Percentiles rank a stretch among this genome's conserved stretches.
Evolutionary conservation across 2,797 vertebrate genomes (phyloP).

Genomic region (Eulemur rubriventer): DNA sequence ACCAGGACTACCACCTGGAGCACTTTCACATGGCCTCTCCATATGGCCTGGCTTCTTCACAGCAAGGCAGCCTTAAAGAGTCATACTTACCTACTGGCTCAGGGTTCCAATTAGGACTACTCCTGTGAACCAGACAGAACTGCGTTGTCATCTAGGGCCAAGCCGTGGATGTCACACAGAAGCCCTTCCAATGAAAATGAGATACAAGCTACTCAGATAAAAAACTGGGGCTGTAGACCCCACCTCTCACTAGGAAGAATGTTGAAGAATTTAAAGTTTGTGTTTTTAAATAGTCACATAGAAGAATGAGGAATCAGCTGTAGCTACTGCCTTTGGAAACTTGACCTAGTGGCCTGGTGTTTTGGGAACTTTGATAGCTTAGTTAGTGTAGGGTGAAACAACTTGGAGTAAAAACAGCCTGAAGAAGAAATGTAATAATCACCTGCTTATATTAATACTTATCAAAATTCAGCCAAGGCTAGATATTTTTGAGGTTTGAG

Average conservation of each 20-base stretch:
- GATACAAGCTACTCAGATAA: neutral
- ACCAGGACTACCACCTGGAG: neutral
- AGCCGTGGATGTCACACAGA: neutral
- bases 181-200: neutral
- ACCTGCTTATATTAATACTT: neutral
- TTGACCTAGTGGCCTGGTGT: neutral
- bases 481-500: neutral
- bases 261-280: neutral
- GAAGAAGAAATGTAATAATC: slow-evolving; percentile 18
- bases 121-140: neutral
- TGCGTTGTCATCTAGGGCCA: neutral
- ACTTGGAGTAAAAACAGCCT: slow-evolving; percentile 13
- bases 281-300: neutral
- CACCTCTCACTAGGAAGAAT: neutral
- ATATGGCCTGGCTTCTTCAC: neutral
- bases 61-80: neutral
- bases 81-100: neutral
- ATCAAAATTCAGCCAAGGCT: neutral
- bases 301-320: neutral
- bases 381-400: neutral
- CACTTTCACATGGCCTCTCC: neutral
- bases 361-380: neutral
- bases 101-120: neutral
- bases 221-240: neutral
- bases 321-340: neutral